Percentiles rank a stretch among this genome's conserved stretches.
Conservation (phyloP, 2,888 invertebrate species). For the Diarsia rubi region DNA sequence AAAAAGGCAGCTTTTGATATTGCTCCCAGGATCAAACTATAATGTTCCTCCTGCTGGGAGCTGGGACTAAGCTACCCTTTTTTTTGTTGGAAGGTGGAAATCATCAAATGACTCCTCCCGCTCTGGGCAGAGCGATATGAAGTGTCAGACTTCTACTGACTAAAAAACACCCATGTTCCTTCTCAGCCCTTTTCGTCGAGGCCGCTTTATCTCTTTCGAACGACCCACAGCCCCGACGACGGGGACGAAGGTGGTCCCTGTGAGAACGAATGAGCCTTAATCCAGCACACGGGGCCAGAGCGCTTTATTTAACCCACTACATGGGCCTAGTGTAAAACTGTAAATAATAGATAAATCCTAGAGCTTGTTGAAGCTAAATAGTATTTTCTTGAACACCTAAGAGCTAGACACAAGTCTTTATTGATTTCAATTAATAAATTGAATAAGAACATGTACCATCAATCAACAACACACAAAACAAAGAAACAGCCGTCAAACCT, state of each 20-base stretch:
- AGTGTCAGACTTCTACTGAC: no score
- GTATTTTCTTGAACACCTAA: neutral
- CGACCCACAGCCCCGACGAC: no score
- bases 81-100: no score
- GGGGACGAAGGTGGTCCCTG: no score
- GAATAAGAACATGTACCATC: slow-evolving; percentile 18
- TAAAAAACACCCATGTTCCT: no score
- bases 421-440: slow-evolving; percentile 37
- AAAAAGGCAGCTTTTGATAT: neutral
- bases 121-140: no score
- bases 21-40: neutral
- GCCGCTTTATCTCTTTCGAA: no score
- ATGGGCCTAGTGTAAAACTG: neutral
- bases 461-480: slow-evolving; percentile 45
- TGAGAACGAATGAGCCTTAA: neutral
- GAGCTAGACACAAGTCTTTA: slow-evolving; percentile 7
- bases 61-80: neutral
- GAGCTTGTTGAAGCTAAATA: neutral
- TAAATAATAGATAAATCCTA: neutral
- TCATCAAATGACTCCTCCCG: no score
- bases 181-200: no score
- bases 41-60: neutral
- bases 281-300: neutral
- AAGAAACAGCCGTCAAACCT: slow-evolving; percentile 43
- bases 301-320: neutral